phyloP scores from a whole-genome alignment of 2,797 vertebrate species.

The Bovichtus variegatus region DNA sequence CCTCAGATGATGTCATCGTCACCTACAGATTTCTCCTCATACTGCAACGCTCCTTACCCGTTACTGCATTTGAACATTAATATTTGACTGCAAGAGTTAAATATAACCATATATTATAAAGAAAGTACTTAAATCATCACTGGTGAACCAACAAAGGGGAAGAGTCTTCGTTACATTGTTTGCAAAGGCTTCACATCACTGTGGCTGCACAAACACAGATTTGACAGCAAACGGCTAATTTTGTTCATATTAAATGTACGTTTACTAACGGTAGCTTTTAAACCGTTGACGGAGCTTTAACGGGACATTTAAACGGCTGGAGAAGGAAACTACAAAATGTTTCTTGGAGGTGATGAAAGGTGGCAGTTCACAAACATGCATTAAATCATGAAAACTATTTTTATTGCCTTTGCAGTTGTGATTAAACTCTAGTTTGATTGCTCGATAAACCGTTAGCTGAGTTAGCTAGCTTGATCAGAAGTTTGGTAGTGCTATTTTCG shows the following conservation, averaged over 20 bases:
- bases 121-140: not conserved
- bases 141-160: conserved; percentile 28
- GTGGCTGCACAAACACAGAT: not conserved
- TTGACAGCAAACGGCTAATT: not conserved
- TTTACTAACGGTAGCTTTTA: not conserved
- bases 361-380: not conserved
- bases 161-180: not conserved
- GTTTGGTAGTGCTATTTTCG: conserved; percentile 37
- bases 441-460: conserved; percentile 7
- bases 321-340: conserved; percentile 8
- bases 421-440: not conserved
- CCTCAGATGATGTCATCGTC: conserved; percentile 78
- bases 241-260: not conserved
- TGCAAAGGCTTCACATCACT: not conserved
- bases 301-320: conserved; percentile 30
- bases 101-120: not conserved
- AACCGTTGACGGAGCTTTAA: conserved; percentile 1
- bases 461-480: conserved; percentile 26
- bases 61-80: not conserved
- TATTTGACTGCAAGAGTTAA: not conserved
- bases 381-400: not conserved
- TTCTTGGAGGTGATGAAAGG: not conserved
- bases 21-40: conserved; percentile 58
- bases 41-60: not conserved
- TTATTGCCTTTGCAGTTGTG: no score